Percentiles rank a stretch among this genome's conserved stretches.
phyloP scores from a whole-genome alignment of 2,113 vertebrate species.

The Catagonus wagneri region DNA sequence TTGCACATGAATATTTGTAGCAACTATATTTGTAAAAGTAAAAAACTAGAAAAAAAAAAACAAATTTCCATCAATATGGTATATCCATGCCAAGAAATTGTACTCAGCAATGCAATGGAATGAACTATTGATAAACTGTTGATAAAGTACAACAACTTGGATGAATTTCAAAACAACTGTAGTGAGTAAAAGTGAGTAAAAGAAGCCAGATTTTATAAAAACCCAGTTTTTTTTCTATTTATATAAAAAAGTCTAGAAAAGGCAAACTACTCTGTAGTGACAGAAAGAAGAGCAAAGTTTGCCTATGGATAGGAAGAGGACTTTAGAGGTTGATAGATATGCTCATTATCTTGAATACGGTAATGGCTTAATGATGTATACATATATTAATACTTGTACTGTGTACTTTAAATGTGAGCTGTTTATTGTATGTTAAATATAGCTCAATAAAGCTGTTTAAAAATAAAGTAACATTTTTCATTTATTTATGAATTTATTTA shows the following conservation, averaged over 20 bases:
- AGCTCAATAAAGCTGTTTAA: constrained; percentile 28
- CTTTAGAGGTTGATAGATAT: neutral
- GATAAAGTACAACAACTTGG: neutral
- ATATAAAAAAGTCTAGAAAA: constrained; percentile 51
- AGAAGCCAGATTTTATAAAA: neutral
- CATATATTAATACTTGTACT: neutral
- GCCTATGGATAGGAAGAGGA: neutral
- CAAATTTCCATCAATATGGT: neutral
- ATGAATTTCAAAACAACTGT: neutral
- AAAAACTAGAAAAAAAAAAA: constrained; percentile 7
- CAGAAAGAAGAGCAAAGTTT: neutral
- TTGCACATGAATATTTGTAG: neutral
- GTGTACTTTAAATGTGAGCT: constrained; percentile 7
- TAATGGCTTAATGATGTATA: neutral
- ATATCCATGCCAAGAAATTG: neutral
- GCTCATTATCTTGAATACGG: neutral
- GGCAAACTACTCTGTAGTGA: constrained; percentile 2
- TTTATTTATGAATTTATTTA: too few relatives aligned
- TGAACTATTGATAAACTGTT: constrained; percentile 17
- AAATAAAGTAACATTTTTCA: constrained; percentile 37
- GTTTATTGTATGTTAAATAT: constrained; percentile 20
- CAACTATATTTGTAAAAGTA: constrained; percentile 35
- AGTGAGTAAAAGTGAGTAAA: neutral
- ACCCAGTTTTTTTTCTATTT: neutral
- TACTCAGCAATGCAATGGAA: constrained; percentile 9